These are phyloP conservation scores for Rhizoglyphus robini DNA, from an alignment of 1,140 invertebrate genomes.

Conservation along the genomic window DNA sequence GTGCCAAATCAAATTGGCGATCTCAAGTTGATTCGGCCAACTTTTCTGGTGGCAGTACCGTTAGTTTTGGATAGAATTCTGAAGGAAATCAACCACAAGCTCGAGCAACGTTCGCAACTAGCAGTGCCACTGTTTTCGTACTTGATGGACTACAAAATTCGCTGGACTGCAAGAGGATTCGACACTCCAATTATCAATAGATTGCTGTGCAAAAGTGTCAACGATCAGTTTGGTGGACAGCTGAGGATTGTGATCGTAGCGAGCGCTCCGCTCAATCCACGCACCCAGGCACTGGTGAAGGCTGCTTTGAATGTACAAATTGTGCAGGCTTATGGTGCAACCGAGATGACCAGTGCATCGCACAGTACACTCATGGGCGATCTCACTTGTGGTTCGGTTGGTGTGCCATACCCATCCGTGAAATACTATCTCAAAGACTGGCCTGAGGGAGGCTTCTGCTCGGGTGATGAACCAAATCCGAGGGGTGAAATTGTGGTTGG, in stretches of 20 bases:
- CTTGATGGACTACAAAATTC: constrained; percentile 22
- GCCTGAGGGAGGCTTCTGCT: constrained; percentile 49
- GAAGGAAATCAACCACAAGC: constrained; percentile 39
- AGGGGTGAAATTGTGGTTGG: constrained; percentile 81
- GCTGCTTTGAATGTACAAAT: constrained; percentile 78
- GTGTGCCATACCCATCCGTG: constrained; percentile 56
- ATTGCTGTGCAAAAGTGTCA: constrained; percentile 44
- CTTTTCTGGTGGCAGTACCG: constrained; percentile 86
- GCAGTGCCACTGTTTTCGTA: constrained; percentile 18
- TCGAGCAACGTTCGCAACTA: constrained; percentile 26
- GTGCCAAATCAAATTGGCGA: constrained; percentile 29
- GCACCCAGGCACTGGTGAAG: constrained; percentile 87
- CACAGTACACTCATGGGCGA: constrained; percentile 65
- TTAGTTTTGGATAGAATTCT: constrained; percentile 35
- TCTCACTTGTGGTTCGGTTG: constrained; percentile 54
- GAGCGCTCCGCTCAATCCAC: constrained; percentile 82
- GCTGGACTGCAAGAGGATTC: constrained; percentile 20
- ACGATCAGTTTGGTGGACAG: constrained; percentile 56
- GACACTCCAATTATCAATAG: constrained; percentile 23
- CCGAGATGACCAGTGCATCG: constrained; percentile 81
- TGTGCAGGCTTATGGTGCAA: constrained; percentile 32
- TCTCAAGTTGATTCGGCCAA: constrained; percentile 45
- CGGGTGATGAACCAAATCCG: constrained; percentile 76
- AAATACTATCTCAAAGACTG: constrained; percentile 46
- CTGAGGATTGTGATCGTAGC: constrained; percentile 73